phyloP scores from a whole-genome alignment of 1,140 invertebrate genomes.

The Lepidurus packardi region DNA sequence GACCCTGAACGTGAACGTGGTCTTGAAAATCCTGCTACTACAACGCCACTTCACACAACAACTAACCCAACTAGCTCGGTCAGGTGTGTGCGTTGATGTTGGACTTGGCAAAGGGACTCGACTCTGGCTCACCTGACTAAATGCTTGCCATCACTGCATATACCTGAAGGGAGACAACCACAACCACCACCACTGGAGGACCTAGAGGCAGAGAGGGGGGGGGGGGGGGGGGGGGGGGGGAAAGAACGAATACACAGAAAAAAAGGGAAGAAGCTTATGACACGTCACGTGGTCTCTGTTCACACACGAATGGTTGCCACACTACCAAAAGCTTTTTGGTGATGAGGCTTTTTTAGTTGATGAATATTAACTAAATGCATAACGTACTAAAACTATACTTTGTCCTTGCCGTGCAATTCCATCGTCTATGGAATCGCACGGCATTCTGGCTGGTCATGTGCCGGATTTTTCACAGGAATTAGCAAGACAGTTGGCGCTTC shows the following conservation, averaged over 20 bases:
- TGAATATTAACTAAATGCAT: neutral
- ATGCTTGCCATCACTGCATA: constrained; percentile 9
- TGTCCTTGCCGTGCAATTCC: neutral
- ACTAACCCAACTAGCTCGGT: constrained; percentile 18
- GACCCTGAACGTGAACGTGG: neutral
- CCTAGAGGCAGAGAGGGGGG: neutral
- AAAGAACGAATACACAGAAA: neutral
- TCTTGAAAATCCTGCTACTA: neutral
- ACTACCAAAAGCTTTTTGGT: neutral
- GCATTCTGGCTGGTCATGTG: too few species aligned
- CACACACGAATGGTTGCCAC: neutral
- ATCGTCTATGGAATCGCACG: too few species aligned
- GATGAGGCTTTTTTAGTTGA: neutral
- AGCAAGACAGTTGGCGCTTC: too few species aligned
- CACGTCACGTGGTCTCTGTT: neutral
- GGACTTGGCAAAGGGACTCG: neutral
- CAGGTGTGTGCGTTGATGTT: constrained; percentile 17
- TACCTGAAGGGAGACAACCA: neutral
- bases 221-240: neutral
- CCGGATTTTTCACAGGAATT: too few species aligned
- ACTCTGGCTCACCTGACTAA: neutral
- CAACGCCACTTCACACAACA: constrained; percentile 2
- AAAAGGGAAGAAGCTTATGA: neutral
- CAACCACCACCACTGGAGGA: neutral
- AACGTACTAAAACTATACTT: neutral